phyloP scores from a whole-genome alignment of 2,888 invertebrate genomes.

The Pseudanteris insignis region DNA sequence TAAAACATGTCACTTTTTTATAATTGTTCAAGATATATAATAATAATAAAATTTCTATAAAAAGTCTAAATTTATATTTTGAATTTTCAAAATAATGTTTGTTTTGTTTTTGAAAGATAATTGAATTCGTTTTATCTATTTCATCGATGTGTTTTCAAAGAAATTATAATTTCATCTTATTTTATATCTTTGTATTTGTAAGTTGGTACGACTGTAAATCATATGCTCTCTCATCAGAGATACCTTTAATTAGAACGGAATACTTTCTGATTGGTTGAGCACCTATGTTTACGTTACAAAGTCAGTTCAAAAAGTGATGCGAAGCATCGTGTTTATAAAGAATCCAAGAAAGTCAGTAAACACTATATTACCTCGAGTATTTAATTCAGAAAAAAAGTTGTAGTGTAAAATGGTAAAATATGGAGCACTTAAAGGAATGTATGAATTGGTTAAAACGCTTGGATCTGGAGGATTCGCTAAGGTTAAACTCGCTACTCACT shows the following conservation, averaged over 20 bases:
- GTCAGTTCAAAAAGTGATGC: constrained; percentile 14
- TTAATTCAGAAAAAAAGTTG: too few relatives aligned
- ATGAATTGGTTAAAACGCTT: constrained; percentile 76
- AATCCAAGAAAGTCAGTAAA: not conserved
- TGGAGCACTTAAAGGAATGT: constrained; percentile 71
- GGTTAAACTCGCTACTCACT: constrained; percentile 81
- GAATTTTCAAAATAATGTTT: too few relatives aligned
- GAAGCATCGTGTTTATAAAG: not conserved
- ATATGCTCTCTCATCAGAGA: not conserved
- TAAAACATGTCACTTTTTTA: not conserved
- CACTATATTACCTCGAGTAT: too few relatives aligned
- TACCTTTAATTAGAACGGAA: too few relatives aligned
- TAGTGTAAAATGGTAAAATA: constrained; percentile 67
- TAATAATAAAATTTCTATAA: too few relatives aligned
- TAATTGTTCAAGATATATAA: too few relatives aligned
- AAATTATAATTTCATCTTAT: too few relatives aligned
- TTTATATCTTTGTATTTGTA: too few relatives aligned
- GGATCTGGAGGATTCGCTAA: constrained; percentile 84
- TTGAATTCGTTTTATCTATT: too few relatives aligned
- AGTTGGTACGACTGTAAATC: not conserved
- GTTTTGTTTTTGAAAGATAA: too few relatives aligned
- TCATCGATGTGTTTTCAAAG: too few relatives aligned
- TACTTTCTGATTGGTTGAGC: not conserved
- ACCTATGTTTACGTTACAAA: constrained; percentile 4
- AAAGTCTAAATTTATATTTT: too few relatives aligned